These are phyloP conservation scores for Bradypodion ventrale DNA, from an alignment of 2,797 vertebrate species.

Conservation along the genomic window DNA sequence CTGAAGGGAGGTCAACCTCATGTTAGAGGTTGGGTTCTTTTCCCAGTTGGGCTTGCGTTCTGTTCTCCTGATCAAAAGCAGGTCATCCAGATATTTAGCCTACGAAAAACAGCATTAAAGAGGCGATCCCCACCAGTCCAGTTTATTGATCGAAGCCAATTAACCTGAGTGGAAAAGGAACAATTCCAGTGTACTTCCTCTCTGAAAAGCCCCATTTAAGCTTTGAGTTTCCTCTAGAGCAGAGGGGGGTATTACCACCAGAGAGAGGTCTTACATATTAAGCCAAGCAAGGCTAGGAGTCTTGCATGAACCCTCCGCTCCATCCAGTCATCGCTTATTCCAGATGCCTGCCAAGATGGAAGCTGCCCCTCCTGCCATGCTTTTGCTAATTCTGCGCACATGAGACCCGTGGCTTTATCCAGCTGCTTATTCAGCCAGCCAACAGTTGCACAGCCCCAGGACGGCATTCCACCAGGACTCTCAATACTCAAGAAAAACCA, in stretches of 20 bases:
- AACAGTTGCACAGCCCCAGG: conserved; percentile 51
- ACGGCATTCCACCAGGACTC: conserved; percentile 59
- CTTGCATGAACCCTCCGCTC: not conserved
- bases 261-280: conserved; percentile 52
- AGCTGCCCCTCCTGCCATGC: conserved; percentile 3
- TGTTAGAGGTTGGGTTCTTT: too few species aligned
- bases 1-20: too few species aligned
- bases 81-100: too few species aligned
- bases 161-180: conserved; percentile 37
- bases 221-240: conserved; percentile 41
- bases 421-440: conserved; percentile 49
- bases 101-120: too few species aligned
- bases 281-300: conserved; percentile 42
- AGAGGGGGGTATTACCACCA: conserved; percentile 9
- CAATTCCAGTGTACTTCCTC: conserved; percentile 46
- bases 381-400: conserved; percentile 49
- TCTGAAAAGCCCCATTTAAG: conserved; percentile 33
- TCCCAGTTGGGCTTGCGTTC: too few species aligned
- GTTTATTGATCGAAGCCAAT: conserved; percentile 33
- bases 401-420: conserved; percentile 54
- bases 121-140: too few species aligned
- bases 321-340: conserved; percentile 5
- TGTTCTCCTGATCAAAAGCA: too few species aligned
- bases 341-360: conserved; percentile 24
- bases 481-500: conserved; percentile 58